Evolutionary conservation across 2,888 invertebrate genomes (phyloP).

Genomic region (Apamea crenata): DNA sequence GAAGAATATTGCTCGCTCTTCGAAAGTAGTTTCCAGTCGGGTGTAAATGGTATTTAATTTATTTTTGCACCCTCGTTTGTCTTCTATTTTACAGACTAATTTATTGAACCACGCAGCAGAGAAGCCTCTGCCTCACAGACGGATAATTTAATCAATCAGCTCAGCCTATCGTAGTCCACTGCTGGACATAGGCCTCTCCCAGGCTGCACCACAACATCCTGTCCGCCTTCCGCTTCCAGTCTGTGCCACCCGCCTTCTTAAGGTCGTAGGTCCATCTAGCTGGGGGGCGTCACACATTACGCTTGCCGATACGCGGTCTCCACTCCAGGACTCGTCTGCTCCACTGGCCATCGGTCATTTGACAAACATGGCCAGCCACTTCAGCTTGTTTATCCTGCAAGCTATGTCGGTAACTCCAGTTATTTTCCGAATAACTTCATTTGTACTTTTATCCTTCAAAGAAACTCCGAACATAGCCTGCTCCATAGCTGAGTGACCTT

Average conservation of each 20-base stretch:
- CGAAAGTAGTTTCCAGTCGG: slow-evolving; percentile 30
- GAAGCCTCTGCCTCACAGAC: no score
- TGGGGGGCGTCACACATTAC: no score
- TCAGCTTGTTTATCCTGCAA: neutral
- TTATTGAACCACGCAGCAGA: neutral
- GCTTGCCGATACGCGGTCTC: no score
- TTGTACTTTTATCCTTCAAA: no score
- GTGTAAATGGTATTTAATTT: slow-evolving; percentile 47
- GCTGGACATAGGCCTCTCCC: neutral
- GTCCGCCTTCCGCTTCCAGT: neutral
- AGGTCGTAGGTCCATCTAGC: no score
- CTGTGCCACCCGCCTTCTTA: neutral
- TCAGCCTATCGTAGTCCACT: neutral
- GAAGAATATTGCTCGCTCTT: slow-evolving; percentile 45
- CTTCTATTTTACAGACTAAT: slow-evolving; percentile 9
- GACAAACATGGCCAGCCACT: neutral
- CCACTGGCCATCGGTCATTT: neutral
- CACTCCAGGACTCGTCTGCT: neutral
- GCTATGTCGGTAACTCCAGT: neutral
- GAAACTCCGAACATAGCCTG: neutral
- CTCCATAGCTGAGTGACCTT: no score
- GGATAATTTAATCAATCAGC: neutral
- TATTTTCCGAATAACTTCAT: neutral
- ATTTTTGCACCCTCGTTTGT: slow-evolving; percentile 25
- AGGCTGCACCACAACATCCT: neutral